Conservation (phyloP, 2,113 vertebrate species). For the Dromiciops gliroides region DNA sequence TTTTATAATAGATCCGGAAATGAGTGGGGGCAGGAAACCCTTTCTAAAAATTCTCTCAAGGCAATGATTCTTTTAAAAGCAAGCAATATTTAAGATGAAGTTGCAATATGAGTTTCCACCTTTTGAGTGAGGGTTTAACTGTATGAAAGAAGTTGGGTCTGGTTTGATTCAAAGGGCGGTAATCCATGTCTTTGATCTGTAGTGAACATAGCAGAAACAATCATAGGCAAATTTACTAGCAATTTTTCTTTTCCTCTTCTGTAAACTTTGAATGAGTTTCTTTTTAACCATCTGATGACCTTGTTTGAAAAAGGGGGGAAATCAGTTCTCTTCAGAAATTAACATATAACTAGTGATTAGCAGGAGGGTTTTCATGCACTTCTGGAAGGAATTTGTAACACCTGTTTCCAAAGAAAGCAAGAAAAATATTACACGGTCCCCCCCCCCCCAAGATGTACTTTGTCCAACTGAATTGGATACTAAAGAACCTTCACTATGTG, state of each 20-base stretch:
- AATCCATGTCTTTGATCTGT: slow-evolving; percentile 1
- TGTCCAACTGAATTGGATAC: slow-evolving; percentile 46
- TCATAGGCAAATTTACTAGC: slow-evolving; percentile 1
- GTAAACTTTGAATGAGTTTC: slow-evolving; percentile 33
- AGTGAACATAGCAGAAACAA: background rate
- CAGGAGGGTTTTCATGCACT: slow-evolving; percentile 15
- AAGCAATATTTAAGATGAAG: background rate
- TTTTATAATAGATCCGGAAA: background rate
- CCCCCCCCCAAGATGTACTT: slow-evolving; percentile 31
- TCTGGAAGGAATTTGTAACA: slow-evolving; percentile 41
- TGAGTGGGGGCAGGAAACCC: background rate
- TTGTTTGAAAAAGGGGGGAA: slow-evolving; percentile 21
- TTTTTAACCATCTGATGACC: slow-evolving; percentile 27
- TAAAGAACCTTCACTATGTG: slow-evolving; percentile 59
- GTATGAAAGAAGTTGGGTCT: background rate
- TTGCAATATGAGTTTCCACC: background rate
- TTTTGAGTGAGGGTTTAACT: background rate
- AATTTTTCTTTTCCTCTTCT: background rate
- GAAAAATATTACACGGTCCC: slow-evolving; percentile 43
- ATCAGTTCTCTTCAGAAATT: slow-evolving; percentile 25
- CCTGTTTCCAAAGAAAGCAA: slow-evolving; percentile 55
- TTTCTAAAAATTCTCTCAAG: background rate
- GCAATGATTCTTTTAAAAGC: background rate
- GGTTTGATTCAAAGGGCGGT: background rate
- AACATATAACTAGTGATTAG: slow-evolving; percentile 6